Evolutionary conservation across 2,888 invertebrate genomes (phyloP), one percentile per base, ranked within the genome.

Genomic region (Acronicta leporina): DNA sequence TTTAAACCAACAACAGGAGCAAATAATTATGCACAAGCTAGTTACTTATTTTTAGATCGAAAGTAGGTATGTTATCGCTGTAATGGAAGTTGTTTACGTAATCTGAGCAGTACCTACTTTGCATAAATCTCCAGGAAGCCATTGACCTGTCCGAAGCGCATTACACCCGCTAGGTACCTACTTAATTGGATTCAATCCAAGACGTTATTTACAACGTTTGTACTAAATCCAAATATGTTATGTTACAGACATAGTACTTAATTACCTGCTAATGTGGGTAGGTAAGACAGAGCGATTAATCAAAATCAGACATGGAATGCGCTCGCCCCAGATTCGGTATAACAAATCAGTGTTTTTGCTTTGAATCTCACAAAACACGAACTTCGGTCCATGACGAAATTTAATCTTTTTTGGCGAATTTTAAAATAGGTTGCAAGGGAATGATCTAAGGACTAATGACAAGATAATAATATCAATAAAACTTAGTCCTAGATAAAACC

Each of bases 71-170:
- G 43, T 63, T 77, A 78, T 73, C 69, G 53, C 48, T 54, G 16
- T 44, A 9, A 49, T 72, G 57, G 49, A 58, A 57, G 50, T 67
- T 73, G 65, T 80, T 81, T 81, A 79, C 75, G 71, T 81, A 80
- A 81, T 76, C 52, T 72, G 30, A 41, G 55, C 49, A 50, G 52
- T 38, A 59, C n/a, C n/a, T n/a, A n/a, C 55, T 80, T 75, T 79
- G 73, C 79, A 82, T 84, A 82, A 83, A 86, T 82, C 80, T 81
- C 62, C 68, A 73, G 77, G 63, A 82, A 81, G 86, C 85, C 87
- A 86, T 78, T 78, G 84, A 84, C 84, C 87, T 75, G 51, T 70
- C 68, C 51, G 60, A 57, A 44, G 49, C 30, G 63, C 59, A 62
- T 61, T 63, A 68, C 47, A 59, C 71, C 57, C 69, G 67, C 68